Evolutionary conservation across 1,140 invertebrate species (phyloP), one percentile per base, ranked within the genome.

Genomic region (Agraylea sexmaculata): DNA sequence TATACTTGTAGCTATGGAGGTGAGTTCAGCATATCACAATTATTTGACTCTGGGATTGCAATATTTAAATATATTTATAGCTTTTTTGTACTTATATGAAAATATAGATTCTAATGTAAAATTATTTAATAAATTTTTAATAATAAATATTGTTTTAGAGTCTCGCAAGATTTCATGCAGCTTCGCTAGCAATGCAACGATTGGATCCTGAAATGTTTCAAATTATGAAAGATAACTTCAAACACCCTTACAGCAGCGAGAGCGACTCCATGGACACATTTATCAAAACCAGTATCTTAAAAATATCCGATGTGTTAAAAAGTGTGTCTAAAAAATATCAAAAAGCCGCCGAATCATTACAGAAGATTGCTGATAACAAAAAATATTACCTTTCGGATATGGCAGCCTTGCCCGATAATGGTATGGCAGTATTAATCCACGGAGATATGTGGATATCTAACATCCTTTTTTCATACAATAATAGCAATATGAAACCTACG

Each of bases 371-470:
- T 0, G 22, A 35, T 1, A 28, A 46, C n/a, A 12, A 30, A 13
- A 37, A 42, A 10, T 18, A 33, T 3, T 17, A 35, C 16, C 3
- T 47, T 2, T 3, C 23, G 1, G n/a, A 22, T 3, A 19, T 50
- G 10, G 32, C 25, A 20, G 22, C 15, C 6, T 11, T 13, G 4
- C 36, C 31, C 8, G 37, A 41, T 3, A 35, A n/a, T 15, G 28
- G 41, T 19, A 11, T 37, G 2, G 15, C 27, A 23, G 51, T 62
- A 1, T 30, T 66, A 1, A 54, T 32, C 12, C 66, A 69, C 33
- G 66, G 66, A 0, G 66, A 69, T 37, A 35, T 52, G 5, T 67
- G 63, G 63, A 55, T 55, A 7, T 64, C 66, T 33, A 68, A 68
- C 42, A 49, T 64, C 4, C 36, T 65, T 7, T 64, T 61, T 23